Conservation (phyloP, 1,140 invertebrate species). For the Saccostrea echinata region DNA sequence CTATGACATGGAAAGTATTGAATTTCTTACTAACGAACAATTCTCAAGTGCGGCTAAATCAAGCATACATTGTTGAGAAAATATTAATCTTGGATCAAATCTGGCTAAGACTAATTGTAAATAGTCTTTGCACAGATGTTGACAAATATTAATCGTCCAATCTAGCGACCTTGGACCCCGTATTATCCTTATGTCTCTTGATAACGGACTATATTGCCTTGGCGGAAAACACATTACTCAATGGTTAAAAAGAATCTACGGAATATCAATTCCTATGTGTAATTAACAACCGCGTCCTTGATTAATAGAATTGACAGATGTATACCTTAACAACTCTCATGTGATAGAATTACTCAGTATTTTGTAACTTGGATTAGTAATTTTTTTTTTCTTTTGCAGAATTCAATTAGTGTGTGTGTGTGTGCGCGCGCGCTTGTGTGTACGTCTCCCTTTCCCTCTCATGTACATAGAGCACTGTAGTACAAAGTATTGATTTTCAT, state of each 20-base stretch:
- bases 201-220: neutral
- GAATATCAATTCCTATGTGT: neutral
- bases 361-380: too few relatives aligned
- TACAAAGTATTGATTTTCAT: too few relatives aligned
- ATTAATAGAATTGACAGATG: too few relatives aligned
- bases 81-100: neutral
- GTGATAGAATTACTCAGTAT: too few relatives aligned
- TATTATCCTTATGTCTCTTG: neutral
- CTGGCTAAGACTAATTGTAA: neutral
- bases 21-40: constrained; percentile 23
- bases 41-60: constrained; percentile 2
- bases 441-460: too few relatives aligned
- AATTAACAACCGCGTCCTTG: neutral
- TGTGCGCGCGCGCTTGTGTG: too few relatives aligned
- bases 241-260: neutral
- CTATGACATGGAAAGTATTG: neutral
- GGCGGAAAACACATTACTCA: neutral
- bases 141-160: constrained; percentile 4
- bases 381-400: too few relatives aligned
- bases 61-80: constrained; percentile 6
- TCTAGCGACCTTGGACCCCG: neutral
- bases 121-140: neutral
- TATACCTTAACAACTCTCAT: too few relatives aligned
- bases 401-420: too few relatives aligned
- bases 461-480: too few relatives aligned